Conservation (phyloP, 2,888 invertebrate genomes). For the Lithophane ornitopus region DNA sequence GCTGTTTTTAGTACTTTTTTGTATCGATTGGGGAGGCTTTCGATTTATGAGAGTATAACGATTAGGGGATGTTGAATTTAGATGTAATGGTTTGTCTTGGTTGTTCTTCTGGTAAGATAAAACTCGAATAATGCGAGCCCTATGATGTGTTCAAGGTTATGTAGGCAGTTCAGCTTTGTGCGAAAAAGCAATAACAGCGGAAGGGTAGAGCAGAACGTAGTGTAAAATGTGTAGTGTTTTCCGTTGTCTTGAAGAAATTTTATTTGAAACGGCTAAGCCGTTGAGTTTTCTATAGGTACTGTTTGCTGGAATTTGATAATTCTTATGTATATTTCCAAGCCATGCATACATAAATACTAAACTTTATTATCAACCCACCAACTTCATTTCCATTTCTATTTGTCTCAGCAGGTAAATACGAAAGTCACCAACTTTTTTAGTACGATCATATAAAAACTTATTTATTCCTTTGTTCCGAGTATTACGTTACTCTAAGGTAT, state of each 20-base stretch:
- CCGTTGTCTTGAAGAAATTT: background rate
- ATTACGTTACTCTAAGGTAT: constrained; percentile 63
- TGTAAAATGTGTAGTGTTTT: background rate
- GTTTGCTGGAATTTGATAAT: constrained; percentile 7
- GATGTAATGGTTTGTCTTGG: constrained; percentile 13
- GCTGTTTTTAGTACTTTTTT: constrained; percentile 49
- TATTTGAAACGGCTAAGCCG: background rate
- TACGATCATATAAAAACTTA: constrained; percentile 45
- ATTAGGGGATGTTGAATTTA: constrained; percentile 18
- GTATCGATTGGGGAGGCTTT: constrained; percentile 33
- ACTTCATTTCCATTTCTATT: constrained; percentile 37
- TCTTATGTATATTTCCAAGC: constrained; percentile 16
- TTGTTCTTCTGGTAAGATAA: constrained; percentile 12
- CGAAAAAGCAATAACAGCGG: background rate
- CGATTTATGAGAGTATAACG: constrained; percentile 31
- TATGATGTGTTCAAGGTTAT: background rate
- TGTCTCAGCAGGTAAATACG: background rate
- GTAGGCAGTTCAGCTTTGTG: background rate
- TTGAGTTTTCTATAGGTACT: background rate
- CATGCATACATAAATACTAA: constrained; percentile 6
- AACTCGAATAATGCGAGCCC: background rate
- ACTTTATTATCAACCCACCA: constrained; percentile 10
- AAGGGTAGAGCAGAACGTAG: background rate
- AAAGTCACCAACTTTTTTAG: constrained; percentile 34
- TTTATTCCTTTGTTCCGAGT: constrained; percentile 37